Base-by-base conservation (phyloP, 2,888 invertebrate species). In the Cheilosia urbana region DNA sequence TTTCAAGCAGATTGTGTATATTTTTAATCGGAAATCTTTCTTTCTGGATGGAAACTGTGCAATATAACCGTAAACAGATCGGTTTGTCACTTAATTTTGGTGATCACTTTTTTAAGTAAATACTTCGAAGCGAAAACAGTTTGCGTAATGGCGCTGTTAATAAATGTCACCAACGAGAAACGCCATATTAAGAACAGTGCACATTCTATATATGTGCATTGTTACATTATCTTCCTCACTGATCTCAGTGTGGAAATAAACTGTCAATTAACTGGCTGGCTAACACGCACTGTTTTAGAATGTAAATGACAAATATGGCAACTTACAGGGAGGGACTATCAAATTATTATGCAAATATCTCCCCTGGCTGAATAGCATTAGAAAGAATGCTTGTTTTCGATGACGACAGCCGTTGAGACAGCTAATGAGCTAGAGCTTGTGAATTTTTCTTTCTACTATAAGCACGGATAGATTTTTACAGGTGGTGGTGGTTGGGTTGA, bases 241-340 rank as follows among this genome's bases (percentile, higher is more conserved):
- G 37, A 66, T 75, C 49, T 57, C 9, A 40, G 27, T 49, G 57
- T 17, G 57, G 30, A 30, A 47, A 65, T 40, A 27, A 60, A 75
- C 66, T 37, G 51, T 65, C 57, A 75, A 57, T 57, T 66, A 47
- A 75, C 65, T 30, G 65, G 37, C 19, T 53, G n/a, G 9, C 21
- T 17, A 47, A 37, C 49, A 63, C 63, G 63, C 73, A 63, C 24
- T 63, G 17, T 42, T 34, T 34, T 24, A 34, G 47, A 63, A 53
- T 15, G 65, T 37, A 37, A 65, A 49, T 27, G 11, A 40, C 75
- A 66, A 58, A 75, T 66, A 75, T 75, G 75, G 75, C 37, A 75
- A 66, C 62, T 19, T 34, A 60, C 58, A 17, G 62, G 21, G 47
- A 47, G 47, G 1, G 17, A 11, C 17, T 49, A 55, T 45, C 17